Evolutionary conservation across 2,797 vertebrate genomes (phyloP).

Genomic region (Schizopygopsis pylzovi): DNA sequence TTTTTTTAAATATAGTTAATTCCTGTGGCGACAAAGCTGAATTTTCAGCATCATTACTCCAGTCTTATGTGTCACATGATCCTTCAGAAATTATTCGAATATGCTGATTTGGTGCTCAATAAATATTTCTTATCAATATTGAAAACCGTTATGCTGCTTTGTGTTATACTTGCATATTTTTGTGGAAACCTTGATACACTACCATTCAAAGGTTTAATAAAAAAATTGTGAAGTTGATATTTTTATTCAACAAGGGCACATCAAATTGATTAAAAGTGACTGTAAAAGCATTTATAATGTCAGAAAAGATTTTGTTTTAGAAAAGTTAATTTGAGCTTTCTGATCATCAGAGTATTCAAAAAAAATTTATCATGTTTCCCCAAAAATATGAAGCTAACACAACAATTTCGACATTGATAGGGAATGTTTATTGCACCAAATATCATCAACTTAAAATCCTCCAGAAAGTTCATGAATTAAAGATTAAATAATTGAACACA

Average conservation of each 20-base stretch:
- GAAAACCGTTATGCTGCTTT: neutral
- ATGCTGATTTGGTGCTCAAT: neutral
- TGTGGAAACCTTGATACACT: neutral
- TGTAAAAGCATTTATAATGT: neutral
- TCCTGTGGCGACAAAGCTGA: neutral
- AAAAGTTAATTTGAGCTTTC: neutral
- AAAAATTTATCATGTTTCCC: neutral
- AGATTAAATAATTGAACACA: neutral
- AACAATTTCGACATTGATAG: neutral
- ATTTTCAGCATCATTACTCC: neutral
- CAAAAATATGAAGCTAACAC: neutral
- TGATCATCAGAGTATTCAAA: neutral
- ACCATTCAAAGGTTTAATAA: neutral
- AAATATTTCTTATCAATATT: neutral
- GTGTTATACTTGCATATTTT: neutral
- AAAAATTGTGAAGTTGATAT: neutral
- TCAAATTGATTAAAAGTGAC: neutral
- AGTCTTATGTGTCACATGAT: neutral
- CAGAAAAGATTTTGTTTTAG: neutral
- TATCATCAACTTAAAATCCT: neutral
- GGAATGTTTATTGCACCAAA: neutral
- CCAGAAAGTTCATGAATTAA: neutral
- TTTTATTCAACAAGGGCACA: neutral
- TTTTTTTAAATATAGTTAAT: neutral
- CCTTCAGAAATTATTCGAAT: neutral